Evolutionary conservation across 2,797 vertebrate species (phyloP).

Genomic region (Cephalopachus bancanus): DNA sequence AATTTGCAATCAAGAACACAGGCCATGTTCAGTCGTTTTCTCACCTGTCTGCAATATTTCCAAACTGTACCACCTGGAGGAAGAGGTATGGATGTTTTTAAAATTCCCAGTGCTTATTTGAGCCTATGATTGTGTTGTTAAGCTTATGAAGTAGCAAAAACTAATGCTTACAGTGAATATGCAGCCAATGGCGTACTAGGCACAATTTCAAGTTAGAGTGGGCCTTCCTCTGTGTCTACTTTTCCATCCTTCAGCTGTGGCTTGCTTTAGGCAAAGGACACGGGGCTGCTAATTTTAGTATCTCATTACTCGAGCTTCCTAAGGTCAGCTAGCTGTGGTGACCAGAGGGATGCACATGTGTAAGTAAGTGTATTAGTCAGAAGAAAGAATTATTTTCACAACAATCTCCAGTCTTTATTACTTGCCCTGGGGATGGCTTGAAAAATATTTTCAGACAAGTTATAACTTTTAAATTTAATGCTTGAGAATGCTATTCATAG

Average conservation of each 20-base stretch:
- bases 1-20: constrained; percentile 20
- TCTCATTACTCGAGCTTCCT: constrained; percentile 22
- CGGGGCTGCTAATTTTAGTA: constrained; percentile 62
- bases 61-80: neutral
- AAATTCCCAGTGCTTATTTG: neutral
- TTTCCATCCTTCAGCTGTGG: neutral
- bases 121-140: neutral
- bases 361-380: neutral
- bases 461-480: neutral
- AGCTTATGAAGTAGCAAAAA: neutral
- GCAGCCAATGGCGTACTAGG: neutral
- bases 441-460: neutral
- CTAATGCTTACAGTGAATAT: neutral
- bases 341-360: neutral
- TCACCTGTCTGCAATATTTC: constrained; percentile 6
- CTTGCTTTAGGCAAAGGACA: constrained; percentile 54
- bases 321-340: constrained; percentile 14
- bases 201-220: neutral
- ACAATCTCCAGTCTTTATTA: neutral
- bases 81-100: neutral
- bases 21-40: neutral
- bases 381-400: neutral
- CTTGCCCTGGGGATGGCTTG: neutral
- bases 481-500: neutral
- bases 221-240: neutral